Evolutionary conservation across 1,140 invertebrate species (phyloP).

Genomic region (Polyergus mexicanus): DNA sequence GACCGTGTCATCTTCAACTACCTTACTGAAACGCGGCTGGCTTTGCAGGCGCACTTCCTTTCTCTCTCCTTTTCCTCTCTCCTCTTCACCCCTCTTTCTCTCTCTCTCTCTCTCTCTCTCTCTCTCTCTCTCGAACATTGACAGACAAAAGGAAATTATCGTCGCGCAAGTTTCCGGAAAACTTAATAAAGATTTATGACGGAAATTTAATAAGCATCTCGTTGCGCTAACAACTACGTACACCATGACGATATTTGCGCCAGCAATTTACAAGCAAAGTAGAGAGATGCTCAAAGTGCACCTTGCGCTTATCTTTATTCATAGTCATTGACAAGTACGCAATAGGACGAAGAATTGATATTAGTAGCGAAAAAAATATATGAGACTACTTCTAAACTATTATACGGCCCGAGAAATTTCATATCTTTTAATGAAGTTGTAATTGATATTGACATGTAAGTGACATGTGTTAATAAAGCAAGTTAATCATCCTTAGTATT

Average conservation of each 20-base stretch:
- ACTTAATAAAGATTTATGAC: conserved; percentile 65
- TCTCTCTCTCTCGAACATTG: not conserved
- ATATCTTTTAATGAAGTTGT: not conserved
- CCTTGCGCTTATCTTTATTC: conserved; percentile 8
- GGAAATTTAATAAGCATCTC: conserved; percentile 55
- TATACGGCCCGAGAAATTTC: not conserved
- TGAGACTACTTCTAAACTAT: not conserved
- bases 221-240: not conserved
- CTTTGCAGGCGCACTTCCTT: not conserved
- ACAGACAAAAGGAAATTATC: conserved; percentile 42
- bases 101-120: not conserved
- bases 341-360: conserved; percentile 11
- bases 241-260: conserved; percentile 27
- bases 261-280: conserved; percentile 21
- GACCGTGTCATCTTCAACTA: conserved; percentile 25
- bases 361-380: not conserved
- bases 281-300: not conserved
- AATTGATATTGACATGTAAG: not conserved
- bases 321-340: not conserved
- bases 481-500: not conserved
- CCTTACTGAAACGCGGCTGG: not conserved
- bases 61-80: too few relatives aligned
- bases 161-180: conserved; percentile 59
- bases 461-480: not conserved
- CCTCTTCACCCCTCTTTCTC: too few relatives aligned